Evolutionary conservation across 1,140 invertebrate species (phyloP), one percentile per base, ranked within the genome.

Genomic region (Palaemon carinicauda): DNA sequence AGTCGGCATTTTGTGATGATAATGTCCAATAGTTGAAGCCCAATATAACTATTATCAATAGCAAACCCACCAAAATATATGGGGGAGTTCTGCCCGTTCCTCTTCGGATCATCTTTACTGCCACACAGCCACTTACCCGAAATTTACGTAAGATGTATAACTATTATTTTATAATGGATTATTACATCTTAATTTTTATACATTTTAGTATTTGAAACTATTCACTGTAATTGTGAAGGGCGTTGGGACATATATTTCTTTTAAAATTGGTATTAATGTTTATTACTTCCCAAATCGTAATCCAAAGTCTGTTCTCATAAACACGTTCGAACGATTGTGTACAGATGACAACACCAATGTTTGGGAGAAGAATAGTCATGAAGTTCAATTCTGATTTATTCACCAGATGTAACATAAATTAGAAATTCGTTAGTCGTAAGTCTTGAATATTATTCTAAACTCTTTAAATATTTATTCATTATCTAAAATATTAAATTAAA

Each of bases 21-120:
- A 86, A 52, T 17, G 78, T 79, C 84, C 84, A 86, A 51, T 71
- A 86, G 7, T 86, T 86, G 69, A 86, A 86, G 5, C 77, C 84
- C n/a, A 86, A 73, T 29, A 86, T 86, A 41, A 80, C 56, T 5
- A 80, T 9, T 31, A 86, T 14, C 17, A 86, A 19, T 12, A 86
- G 15, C 5, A 86, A 33, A 1, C 77, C 77, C 78, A 86, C 78
- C 60, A 86, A 54, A 74, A 80, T 86, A 79, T 80, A 79, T 33
- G 84, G 84, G 52, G 84, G 84, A 29, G 84, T 80, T 24, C 84
- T 31, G 19, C 84, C 84, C 24, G 74, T 54, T 33, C 84, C 84
- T 86, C 84, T 86, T 29, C 84, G 84, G 56, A 86, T 80, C 84
- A 86, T 86, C 78, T 80, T 79, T 9, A 80, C 84, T 86, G 84